Evolutionary conservation across 2,888 invertebrate species (phyloP).

Genomic region (Noctua pronuba): DNA sequence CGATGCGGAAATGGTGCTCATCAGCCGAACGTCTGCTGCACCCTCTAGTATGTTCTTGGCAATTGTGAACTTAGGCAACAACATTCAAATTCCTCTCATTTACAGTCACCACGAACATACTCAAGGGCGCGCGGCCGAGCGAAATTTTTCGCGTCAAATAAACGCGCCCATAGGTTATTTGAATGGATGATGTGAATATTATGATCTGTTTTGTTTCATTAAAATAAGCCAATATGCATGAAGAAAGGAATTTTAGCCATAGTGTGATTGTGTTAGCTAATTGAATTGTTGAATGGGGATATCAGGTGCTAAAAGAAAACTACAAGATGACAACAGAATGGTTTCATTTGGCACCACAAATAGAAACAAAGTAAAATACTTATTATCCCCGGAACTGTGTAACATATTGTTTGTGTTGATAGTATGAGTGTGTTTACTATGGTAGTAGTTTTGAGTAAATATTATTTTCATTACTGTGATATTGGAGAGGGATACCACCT

Average conservation of each 20-base stretch:
- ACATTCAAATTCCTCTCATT: slow-evolving; percentile 19
- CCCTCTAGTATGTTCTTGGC: background rate
- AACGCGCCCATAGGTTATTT: slow-evolving; percentile 33
- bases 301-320: slow-evolving; percentile 48
- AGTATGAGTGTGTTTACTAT: slow-evolving; percentile 76
- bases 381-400: slow-evolving; percentile 58
- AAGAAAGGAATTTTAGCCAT: slow-evolving; percentile 50
- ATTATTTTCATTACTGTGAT: slow-evolving; percentile 87
- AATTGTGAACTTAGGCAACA: slow-evolving; percentile 9
- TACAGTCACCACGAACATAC: background rate
- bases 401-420: slow-evolving; percentile 71
- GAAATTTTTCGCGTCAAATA: background rate
- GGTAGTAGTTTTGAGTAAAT: slow-evolving; percentile 78
- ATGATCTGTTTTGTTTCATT: slow-evolving; percentile 47
- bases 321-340: slow-evolving; percentile 2
- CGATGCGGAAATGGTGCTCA: background rate
- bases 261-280: slow-evolving; percentile 59
- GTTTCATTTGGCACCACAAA: slow-evolving; percentile 41
- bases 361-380: slow-evolving; percentile 43
- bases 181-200: slow-evolving; percentile 42
- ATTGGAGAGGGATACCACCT: slow-evolving; percentile 84
- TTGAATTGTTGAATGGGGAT: slow-evolving; percentile 53
- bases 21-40: background rate
- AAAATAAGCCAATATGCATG: slow-evolving; percentile 49
- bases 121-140: background rate